These are phyloP conservation scores for Magallana ariakensis DNA, from an alignment of 1,140 invertebrate species.

Conservation along the genomic window DNA sequence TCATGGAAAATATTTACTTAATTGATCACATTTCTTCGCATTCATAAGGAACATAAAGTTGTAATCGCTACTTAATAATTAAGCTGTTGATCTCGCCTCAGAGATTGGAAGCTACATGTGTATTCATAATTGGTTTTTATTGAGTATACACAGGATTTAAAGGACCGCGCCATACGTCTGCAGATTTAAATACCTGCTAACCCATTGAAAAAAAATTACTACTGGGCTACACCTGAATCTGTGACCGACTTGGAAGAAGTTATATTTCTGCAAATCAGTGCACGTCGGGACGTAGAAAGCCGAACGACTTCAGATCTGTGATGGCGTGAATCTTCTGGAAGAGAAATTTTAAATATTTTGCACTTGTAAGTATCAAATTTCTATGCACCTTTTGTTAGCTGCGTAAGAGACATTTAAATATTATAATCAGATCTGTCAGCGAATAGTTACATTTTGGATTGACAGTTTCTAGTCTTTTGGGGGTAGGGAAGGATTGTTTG, in stretches of 20 bases:
- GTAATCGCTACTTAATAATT: slow-evolving; percentile 25
- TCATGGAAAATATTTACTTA: neutral
- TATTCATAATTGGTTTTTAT: slow-evolving; percentile 29
- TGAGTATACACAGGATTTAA: slow-evolving; percentile 30
- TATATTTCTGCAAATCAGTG: neutral
- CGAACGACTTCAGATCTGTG: neutral
- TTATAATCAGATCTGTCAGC: slow-evolving; percentile 19
- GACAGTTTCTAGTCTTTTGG: no score
- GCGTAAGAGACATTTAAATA: slow-evolving; percentile 10
- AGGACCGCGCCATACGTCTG: neutral
- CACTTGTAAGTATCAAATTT: slow-evolving; percentile 14
- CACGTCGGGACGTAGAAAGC: neutral
- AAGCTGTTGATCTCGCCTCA: slow-evolving; percentile 4
- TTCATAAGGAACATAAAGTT: neutral
- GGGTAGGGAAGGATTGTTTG: no score
- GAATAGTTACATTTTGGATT: no score
- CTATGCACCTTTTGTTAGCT: neutral
- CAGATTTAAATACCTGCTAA: slow-evolving; percentile 32
- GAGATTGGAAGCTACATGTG: neutral
- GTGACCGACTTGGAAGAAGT: slow-evolving; percentile 23
- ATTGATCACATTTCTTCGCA: neutral
- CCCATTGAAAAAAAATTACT: slow-evolving; percentile 10
- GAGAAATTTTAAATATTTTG: neutral
- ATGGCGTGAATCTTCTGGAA: neutral
- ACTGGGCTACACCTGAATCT: neutral